These are phyloP conservation scores for Drosophila hamatofila DNA, from an alignment of 2,888 invertebrate genomes.

Conservation along the genomic window DNA sequence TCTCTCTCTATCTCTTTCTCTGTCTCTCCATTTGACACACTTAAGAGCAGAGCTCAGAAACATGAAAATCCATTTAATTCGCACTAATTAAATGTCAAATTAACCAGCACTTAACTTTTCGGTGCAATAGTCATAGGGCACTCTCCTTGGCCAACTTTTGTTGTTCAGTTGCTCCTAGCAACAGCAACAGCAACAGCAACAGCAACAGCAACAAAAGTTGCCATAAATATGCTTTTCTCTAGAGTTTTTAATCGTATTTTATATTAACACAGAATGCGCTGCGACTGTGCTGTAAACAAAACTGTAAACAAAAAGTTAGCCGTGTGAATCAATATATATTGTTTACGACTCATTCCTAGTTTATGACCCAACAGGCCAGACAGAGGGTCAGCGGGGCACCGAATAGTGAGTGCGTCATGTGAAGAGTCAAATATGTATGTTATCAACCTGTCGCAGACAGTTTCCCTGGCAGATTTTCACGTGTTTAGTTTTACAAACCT, in stretches of 20 bases:
- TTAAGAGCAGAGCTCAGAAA: constrained; percentile 9
- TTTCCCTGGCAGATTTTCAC: constrained; percentile 10
- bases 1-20: not conserved
- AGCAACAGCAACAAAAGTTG: constrained; percentile 24
- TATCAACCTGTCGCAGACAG: constrained; percentile 19
- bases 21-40: not conserved
- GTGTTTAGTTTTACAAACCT: constrained; percentile 14
- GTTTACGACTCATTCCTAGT: constrained; percentile 62
- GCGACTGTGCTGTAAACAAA: constrained; percentile 68
- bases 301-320: constrained; percentile 65
- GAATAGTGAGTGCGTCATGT: constrained; percentile 43
- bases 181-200: constrained; percentile 20
- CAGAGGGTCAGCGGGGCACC: constrained; percentile 13
- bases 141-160: constrained; percentile 9
- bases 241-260: constrained; percentile 67
- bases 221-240: constrained; percentile 49
- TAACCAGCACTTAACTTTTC: not conserved
- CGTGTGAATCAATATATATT: constrained; percentile 41
- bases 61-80: constrained; percentile 18
- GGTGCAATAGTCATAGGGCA: not conserved
- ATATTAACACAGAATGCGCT: constrained; percentile 35
- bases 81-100: constrained; percentile 31
- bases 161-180: constrained; percentile 8
- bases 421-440: constrained; percentile 38
- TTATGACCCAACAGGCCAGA: constrained; percentile 51